Conservation (phyloP, 2,797 vertebrate genomes). For the Dendrocincla tyrannina region DNA sequence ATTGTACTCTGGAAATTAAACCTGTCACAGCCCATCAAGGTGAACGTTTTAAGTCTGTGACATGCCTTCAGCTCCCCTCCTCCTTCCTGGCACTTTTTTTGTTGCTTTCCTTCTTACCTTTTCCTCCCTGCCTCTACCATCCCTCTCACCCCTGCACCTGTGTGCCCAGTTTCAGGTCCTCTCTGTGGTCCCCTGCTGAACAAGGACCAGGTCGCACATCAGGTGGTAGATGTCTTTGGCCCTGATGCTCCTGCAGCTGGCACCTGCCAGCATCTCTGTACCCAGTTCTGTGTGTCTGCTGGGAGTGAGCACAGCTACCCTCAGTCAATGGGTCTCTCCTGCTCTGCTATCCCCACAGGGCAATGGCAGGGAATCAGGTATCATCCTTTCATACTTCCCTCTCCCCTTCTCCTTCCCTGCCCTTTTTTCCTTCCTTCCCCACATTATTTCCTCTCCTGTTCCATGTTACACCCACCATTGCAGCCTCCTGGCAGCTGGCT, state of each 20-base stretch:
- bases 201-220: not conserved
- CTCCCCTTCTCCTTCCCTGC: not conserved
- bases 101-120: not conserved
- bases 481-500: not conserved
- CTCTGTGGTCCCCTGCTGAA: accelerated
- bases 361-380: not conserved
- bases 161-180: not conserved
- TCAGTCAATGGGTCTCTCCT: not conserved
- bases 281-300: not conserved
- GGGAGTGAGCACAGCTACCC: not conserved
- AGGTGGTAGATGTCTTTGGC: not conserved
- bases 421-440: accelerated
- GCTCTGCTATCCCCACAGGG: accelerated
- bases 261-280: not conserved
- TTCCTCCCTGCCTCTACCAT: not conserved
- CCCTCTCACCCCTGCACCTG: not conserved
- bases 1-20: slow-evolving; percentile 77
- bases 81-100: not conserved
- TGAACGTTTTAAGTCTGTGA: slow-evolving; percentile 52
- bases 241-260: not conserved
- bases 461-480: accelerated
- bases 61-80: slow-evolving; percentile 1
- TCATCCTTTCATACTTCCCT: not conserved
- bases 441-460: not conserved
- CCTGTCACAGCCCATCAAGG: slow-evolving; percentile 68